Evolutionary conservation across 2,888 invertebrate genomes (phyloP).

Genomic region (Euphydryas editha): DNA sequence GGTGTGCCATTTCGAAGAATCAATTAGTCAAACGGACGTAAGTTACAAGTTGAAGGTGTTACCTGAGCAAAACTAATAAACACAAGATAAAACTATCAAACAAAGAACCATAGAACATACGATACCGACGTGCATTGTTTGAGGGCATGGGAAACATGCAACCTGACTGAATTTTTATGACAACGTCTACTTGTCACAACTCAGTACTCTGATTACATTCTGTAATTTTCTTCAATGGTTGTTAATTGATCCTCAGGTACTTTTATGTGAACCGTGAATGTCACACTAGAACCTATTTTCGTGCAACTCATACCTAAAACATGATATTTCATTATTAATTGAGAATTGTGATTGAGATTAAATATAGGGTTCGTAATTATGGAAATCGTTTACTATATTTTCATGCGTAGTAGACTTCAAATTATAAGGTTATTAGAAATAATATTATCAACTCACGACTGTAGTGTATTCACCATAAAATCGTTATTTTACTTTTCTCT

Average conservation of each 20-base stretch:
- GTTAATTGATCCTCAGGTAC: not conserved
- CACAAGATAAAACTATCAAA: conserved; percentile 30
- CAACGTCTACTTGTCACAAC: conserved; percentile 40
- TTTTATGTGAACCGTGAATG: too few relatives aligned
- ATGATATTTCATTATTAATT: too few relatives aligned
- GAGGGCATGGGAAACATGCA: conserved; percentile 50
- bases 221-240: not conserved
- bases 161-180: conserved; percentile 43
- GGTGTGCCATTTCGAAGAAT: conserved; percentile 18
- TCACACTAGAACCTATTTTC: too few relatives aligned
- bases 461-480: conserved; percentile 7
- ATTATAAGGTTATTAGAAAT: not conserved
- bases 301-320: too few relatives aligned
- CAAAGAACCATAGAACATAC: conserved; percentile 38
- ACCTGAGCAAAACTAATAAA: conserved; percentile 24
- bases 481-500: conserved; percentile 7
- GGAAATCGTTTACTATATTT: not conserved
- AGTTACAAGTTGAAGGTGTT: conserved; percentile 25
- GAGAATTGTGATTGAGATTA: too few relatives aligned
- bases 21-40: conserved; percentile 15
- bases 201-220: conserved; percentile 5
- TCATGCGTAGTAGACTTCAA: not conserved
- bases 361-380: too few relatives aligned
- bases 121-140: conserved; percentile 45
- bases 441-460: not conserved